Conservation (phyloP, 2,113 vertebrate species). For the Syngnathus floridae region DNA sequence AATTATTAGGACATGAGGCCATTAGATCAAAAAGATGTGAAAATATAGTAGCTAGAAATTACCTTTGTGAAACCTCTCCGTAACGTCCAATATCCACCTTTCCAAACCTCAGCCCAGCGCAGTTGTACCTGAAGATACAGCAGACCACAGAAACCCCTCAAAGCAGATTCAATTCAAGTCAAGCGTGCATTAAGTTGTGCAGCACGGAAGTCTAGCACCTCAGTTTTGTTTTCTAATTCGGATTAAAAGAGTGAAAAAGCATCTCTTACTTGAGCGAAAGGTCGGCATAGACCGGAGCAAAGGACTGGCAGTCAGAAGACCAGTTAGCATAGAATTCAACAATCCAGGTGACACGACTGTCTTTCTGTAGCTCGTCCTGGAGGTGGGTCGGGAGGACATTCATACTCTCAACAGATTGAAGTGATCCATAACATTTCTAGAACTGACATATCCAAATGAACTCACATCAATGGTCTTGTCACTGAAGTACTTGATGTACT, state of each 20-base stretch:
- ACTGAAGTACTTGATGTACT: conserved; percentile 93
- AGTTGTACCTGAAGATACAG: conserved; percentile 78
- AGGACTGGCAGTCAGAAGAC: conserved; percentile 92
- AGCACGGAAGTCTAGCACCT: neutral
- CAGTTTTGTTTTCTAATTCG: neutral
- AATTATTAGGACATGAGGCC: neutral
- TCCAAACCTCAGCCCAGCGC: conserved; percentile 83
- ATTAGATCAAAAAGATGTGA: neutral
- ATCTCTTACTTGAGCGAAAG: conserved; percentile 85
- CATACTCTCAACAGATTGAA: neutral
- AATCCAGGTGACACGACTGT: conserved; percentile 84
- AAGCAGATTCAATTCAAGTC: neutral
- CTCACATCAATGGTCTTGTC: conserved; percentile 93
- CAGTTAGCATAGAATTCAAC: conserved; percentile 96
- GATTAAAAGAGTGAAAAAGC: conserved; percentile 14
- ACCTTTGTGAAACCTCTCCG: conserved; percentile 82
- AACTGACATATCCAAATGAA: conserved; percentile 20
- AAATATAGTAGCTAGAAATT: neutral
- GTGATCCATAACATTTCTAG: neutral
- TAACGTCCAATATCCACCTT: conserved; percentile 92
- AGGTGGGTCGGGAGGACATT: too few relatives aligned
- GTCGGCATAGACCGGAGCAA: conserved; percentile 85
- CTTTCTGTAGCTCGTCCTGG: conserved; percentile 85
- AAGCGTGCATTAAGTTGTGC: too few relatives aligned
- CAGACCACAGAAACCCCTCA: neutral